phyloP scores from a whole-genome alignment of 2,888 invertebrate species.

The Cyaniris semiargus region DNA sequence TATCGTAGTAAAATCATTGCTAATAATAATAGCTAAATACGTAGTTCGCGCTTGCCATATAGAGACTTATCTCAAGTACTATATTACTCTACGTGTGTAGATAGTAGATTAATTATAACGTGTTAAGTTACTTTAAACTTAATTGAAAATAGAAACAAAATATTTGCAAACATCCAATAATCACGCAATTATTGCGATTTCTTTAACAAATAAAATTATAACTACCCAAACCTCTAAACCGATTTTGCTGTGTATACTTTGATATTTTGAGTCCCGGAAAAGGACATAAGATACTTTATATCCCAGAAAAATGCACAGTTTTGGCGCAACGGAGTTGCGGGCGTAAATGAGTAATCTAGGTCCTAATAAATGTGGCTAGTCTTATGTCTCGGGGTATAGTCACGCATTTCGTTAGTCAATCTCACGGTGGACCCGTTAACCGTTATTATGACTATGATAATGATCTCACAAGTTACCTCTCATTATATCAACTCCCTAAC shows the following conservation, averaged over 20 bases:
- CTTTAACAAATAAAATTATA: too few species aligned
- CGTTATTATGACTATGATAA: conserved; percentile 14
- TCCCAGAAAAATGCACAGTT: too few species aligned
- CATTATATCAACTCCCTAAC: not conserved
- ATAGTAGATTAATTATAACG: not conserved
- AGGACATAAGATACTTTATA: too few species aligned
- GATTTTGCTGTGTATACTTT: too few species aligned
- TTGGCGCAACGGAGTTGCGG: too few species aligned
- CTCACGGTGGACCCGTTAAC: not conserved
- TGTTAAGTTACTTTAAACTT: not conserved
- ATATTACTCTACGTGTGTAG: conserved; percentile 2
- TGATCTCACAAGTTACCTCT: not conserved
- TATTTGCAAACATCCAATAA: too few species aligned
- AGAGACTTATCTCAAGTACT: not conserved
- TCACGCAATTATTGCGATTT: too few species aligned
- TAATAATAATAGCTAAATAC: conserved; percentile 21
- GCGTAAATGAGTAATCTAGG: too few species aligned
- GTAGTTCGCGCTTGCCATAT: not conserved
- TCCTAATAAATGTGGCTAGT: not conserved
- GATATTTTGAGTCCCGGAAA: too few species aligned
- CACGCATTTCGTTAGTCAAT: not conserved
- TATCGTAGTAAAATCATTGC: conserved; percentile 21
- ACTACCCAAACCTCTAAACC: too few species aligned
- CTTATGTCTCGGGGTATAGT: not conserved
- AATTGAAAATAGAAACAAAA: too few species aligned